Evolutionary conservation across 2,113 vertebrate genomes (phyloP), one percentile per base, ranked within the genome.

Genomic region (Murina feae): DNA sequence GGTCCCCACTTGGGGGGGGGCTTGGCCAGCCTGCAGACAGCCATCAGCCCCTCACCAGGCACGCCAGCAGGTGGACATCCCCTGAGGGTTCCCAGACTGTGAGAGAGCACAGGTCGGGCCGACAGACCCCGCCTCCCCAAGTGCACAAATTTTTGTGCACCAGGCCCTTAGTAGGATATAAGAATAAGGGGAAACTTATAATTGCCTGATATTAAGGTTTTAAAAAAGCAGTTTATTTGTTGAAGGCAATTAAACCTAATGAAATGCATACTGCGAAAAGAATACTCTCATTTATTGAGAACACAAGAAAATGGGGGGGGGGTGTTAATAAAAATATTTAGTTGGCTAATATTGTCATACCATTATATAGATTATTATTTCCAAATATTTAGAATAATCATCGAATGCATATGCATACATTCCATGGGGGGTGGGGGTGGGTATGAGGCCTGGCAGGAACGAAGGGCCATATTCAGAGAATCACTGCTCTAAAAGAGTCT

Each of bases 321-420:
- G 9, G n/a, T 76, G 8, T 91, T 49, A 94, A 51, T 53, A 78
- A 69, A 79, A 14, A 49, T 58, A 10, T 91, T 60, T 44, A 32
- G n/a, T 23, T 42, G 37, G 35, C 25, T 72, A 78, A 60, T 78
- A 82, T 63, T 87, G 35, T 51, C 60, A 47, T 72, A 49, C 39
- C 60, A 44, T 81, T 66, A 32, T 23, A 25, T 51, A 7, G 25
- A 58, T 85, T 58, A 75, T 28, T 91, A 51, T 51, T 76, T 53
- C 28, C 37, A 68, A 60, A 37, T 82, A 82, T 92, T 69, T 88
- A 60, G 68, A 74, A 82, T 55, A 88, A 76, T 69, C 28, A 44
- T 20, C 30, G 44, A 63, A 35, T 18, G 55, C 32, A 7, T 32
- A 60, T 20, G 49, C 10, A 72, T 16, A 9, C 39, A 28, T 60